Base-by-base conservation (phyloP, 2,113 vertebrate genomes). In the Forbesichthys agassizii region DNA sequence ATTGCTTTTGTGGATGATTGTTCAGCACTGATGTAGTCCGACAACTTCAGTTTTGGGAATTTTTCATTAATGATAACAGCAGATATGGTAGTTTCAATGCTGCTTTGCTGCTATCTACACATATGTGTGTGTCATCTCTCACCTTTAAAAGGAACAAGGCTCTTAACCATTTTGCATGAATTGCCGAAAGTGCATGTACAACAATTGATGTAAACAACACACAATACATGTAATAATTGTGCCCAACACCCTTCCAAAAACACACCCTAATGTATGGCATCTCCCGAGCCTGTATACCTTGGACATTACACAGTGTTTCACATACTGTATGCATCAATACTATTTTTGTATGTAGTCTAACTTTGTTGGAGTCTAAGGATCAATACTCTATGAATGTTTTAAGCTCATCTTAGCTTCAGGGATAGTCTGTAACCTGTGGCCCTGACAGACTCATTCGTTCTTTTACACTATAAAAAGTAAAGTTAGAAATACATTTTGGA, bases 321-420 rank as follows among this genome's bases (percentile, higher is more conserved):
- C 62, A 51, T 77, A 71, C 75, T 70, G 55, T 75, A 79, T 73
- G 68, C 73, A 78, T 88, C 84, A 83, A 88, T 89, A 87, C 81
- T 73, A 78, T 78, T 73, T 84, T 82, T 82, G 81, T 82, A 88
- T 77, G 74, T 81, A 74, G 64, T 85, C 73, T 89, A 91, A 85
- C 82, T 87, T 89, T 83, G 77, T 80, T 82, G 27, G 51, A 82
- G 83, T 77, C 69, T 52, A 59, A 71, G 73, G 83, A 91, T 93
- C 92, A 69, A 92, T 93, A 92, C 77, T 90, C 90, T 88, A 92
- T 93, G 91, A 90, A 92, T 93, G 91, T 81, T 90, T 86, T 83
- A 86, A 88, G 84, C 71, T 72, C 72, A 74, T 89, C 85, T 81
- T 75, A 70, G 75, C 83, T 76, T 61, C 61, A 7, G 52, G 70